These are phyloP conservation scores for Amphilophus citrinellus DNA, from an alignment of 2,113 vertebrate genomes.

Conservation along the genomic window DNA sequence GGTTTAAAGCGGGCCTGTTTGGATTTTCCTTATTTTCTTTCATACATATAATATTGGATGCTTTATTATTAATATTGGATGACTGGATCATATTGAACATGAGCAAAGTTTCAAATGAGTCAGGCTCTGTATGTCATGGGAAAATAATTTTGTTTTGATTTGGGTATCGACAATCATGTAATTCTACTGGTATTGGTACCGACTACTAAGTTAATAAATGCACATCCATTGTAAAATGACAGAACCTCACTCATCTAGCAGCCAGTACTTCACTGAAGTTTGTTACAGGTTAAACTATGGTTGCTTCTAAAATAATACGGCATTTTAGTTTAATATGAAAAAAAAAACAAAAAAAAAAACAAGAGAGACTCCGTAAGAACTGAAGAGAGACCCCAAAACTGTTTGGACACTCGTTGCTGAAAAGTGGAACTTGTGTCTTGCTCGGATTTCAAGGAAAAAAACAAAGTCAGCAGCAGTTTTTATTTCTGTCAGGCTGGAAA, in stretches of 20 bases:
- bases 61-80: neutral
- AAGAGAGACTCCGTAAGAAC: neutral
- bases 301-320: neutral
- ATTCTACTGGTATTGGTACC: too few relatives aligned
- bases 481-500: conserved; percentile 33
- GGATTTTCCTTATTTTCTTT: neutral
- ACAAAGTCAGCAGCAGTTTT: neutral
- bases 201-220: too few relatives aligned
- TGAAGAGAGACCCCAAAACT: neutral
- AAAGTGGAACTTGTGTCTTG: conserved; percentile 17
- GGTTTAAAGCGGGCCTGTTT: neutral
- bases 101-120: neutral
- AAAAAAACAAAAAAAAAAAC: too few relatives aligned
- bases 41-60: neutral
- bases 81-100: neutral
- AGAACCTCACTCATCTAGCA: neutral
- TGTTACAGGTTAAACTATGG: neutral
- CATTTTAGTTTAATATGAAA: too few relatives aligned
- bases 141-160: too few relatives aligned
- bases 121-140: neutral
- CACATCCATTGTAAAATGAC: too few relatives aligned
- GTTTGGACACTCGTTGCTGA: conserved; percentile 4
- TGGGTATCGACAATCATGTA: too few relatives aligned
- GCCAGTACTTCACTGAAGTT: neutral
- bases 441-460: conserved; percentile 14